A percentile compares a stretch with the other conserved stretches of the same genome.
Conservation (phyloP, 1,140 invertebrate genomes). For the Cyclina sinensis region DNA sequence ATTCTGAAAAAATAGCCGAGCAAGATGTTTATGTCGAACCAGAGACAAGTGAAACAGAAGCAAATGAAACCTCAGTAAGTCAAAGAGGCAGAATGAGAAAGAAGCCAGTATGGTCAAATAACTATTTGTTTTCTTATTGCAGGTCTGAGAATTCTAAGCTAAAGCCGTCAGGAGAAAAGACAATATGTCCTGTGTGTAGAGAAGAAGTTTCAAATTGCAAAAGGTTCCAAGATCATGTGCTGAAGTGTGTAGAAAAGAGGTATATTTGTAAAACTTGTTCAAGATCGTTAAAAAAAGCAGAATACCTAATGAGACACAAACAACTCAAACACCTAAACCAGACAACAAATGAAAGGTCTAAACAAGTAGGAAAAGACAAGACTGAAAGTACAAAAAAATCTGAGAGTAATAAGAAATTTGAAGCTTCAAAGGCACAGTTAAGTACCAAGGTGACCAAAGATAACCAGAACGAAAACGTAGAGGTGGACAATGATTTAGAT, state of each 20-base stretch:
- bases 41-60: neutral
- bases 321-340: neutral
- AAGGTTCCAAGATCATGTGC: neutral
- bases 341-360: neutral
- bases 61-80: neutral
- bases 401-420: neutral
- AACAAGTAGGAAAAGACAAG: neutral
- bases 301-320: neutral
- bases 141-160: neutral
- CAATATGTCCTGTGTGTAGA: neutral
- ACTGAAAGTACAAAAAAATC: neutral
- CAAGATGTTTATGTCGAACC: neutral
- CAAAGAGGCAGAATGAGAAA: neutral
- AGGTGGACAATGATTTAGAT: neutral
- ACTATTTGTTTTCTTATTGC: neutral
- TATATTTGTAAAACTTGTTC: neutral
- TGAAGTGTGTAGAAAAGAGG: neutral
- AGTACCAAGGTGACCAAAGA: neutral
- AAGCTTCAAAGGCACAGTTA: neutral
- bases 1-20: neutral
- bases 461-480: no score
- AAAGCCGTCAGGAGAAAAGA: neutral
- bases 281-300: neutral
- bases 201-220: neutral
- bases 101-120: neutral